These are phyloP conservation scores for Catagonus wagneri DNA, from an alignment of 2,113 vertebrate genomes.

Conservation along the genomic window DNA sequence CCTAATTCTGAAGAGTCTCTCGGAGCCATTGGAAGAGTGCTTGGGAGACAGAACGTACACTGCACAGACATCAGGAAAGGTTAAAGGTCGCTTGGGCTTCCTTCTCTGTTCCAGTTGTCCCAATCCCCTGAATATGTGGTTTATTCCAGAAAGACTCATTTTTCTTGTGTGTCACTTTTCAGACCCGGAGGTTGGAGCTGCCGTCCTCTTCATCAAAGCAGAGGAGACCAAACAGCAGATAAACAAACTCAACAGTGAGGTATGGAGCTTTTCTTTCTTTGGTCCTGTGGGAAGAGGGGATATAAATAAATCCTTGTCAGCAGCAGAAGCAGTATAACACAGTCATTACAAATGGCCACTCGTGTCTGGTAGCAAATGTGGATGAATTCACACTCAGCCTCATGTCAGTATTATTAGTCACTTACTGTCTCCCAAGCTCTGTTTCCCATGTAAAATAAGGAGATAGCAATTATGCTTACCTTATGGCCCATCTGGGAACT, in stretches of 20 bases:
- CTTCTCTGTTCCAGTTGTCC: not conserved
- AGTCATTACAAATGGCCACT: rapidly evolving
- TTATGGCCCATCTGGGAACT: not conserved
- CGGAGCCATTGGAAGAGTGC: not conserved
- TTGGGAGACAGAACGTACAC: not conserved
- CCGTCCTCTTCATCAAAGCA: slow-evolving; percentile 89
- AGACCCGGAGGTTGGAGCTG: slow-evolving; percentile 89
- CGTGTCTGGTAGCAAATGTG: not conserved
- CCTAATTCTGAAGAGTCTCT: not conserved
- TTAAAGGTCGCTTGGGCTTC: not conserved
- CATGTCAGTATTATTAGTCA: not conserved
- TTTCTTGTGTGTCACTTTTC: slow-evolving; percentile 77
- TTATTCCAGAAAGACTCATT: slow-evolving; percentile 45
- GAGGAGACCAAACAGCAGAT: slow-evolving; percentile 92
- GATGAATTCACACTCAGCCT: not conserved
- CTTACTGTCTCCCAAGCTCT: not conserved
- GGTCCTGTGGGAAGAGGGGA: not conserved
- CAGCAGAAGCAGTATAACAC: not conserved
- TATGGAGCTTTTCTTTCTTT: slow-evolving; percentile 74
- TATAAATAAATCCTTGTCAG: not conserved
- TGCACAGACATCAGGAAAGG: not conserved
- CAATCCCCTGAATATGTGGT: not conserved
- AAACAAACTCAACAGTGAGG: slow-evolving; percentile 89
- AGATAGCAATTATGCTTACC: not conserved
- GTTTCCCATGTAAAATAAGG: not conserved